phyloP scores from a whole-genome alignment of 2,888 invertebrate species.

The Pasiphila rectangulata region DNA sequence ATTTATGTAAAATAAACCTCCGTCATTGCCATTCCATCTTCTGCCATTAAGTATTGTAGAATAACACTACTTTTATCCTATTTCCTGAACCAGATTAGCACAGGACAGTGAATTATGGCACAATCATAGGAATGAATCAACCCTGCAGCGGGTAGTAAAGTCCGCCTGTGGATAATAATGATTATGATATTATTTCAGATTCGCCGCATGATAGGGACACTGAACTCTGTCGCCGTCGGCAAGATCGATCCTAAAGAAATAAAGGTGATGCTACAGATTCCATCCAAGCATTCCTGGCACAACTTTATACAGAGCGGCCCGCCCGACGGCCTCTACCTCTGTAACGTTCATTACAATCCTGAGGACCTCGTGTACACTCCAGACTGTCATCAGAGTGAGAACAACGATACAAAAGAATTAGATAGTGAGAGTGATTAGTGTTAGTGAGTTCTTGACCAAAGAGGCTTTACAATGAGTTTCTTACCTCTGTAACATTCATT shows the following conservation, averaged over 20 bases:
- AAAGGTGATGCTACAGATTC: conserved; percentile 88
- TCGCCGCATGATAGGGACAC: conserved; percentile 86
- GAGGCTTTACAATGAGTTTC: too few relatives aligned
- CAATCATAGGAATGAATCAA: too few relatives aligned
- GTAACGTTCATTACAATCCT: conserved; percentile 85
- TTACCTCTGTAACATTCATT: conserved; percentile 87
- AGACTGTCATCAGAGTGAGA: conserved; percentile 28
- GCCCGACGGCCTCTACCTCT: conserved; percentile 87
- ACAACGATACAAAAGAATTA: conserved; percentile 1
- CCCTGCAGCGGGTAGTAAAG: too few relatives aligned
- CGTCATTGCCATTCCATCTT: too few relatives aligned
- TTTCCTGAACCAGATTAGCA: too few relatives aligned
- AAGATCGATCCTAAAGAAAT: conserved; percentile 83
- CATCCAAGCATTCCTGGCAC: conserved; percentile 86
- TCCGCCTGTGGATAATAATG: neutral
- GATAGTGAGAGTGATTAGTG: conserved; percentile 31
- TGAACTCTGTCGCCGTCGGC: conserved; percentile 83
- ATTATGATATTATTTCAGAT: conserved; percentile 77
- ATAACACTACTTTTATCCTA: too few relatives aligned
- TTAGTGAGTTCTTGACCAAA: too few relatives aligned
- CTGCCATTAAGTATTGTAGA: too few relatives aligned
- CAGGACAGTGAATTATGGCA: too few relatives aligned
- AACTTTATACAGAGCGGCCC: conserved; percentile 74
- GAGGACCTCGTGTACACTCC: conserved; percentile 71
- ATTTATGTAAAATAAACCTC: too few relatives aligned